Evolutionary conservation across 2,888 invertebrate genomes (phyloP).

Genomic region (Bruchidius siliquastri): DNA sequence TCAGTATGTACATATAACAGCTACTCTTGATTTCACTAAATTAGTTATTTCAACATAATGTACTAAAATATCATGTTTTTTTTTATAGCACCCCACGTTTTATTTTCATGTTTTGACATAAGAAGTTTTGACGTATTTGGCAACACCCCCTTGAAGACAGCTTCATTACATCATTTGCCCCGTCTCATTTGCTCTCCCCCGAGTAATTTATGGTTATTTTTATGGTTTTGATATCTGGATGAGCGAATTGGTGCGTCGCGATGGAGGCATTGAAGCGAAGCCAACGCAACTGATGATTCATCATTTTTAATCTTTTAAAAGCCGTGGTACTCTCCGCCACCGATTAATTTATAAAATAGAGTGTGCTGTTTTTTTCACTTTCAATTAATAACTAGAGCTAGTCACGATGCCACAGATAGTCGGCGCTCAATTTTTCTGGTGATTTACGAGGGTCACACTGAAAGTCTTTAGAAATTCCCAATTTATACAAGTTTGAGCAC

Average conservation of each 20-base stretch:
- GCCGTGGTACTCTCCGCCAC: background rate
- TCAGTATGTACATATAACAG: too few relatives aligned
- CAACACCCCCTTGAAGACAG: too few relatives aligned
- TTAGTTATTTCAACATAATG: too few relatives aligned
- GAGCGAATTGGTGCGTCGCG: background rate
- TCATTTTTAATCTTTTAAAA: background rate
- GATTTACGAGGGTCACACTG: background rate
- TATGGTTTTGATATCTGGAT: background rate
- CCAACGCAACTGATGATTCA: background rate
- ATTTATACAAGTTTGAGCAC: too few relatives aligned
- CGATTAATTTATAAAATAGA: background rate
- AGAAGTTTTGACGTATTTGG: too few relatives aligned
- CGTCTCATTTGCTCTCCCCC: background rate
- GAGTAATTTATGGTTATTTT: background rate
- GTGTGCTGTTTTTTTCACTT: background rate
- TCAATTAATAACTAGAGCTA: background rate
- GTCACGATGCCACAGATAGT: background rate
- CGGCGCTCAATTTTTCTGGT: background rate
- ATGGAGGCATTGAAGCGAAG: background rate
- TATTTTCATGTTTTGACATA: too few relatives aligned
- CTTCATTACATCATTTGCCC: background rate
- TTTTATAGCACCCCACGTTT: too few relatives aligned
- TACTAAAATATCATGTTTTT: too few relatives aligned
- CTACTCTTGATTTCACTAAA: too few relatives aligned
- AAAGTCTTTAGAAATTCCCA: too few relatives aligned